Base-by-base conservation (phyloP, 2,113 vertebrate genomes). In the Etheostoma cragini region DNA sequence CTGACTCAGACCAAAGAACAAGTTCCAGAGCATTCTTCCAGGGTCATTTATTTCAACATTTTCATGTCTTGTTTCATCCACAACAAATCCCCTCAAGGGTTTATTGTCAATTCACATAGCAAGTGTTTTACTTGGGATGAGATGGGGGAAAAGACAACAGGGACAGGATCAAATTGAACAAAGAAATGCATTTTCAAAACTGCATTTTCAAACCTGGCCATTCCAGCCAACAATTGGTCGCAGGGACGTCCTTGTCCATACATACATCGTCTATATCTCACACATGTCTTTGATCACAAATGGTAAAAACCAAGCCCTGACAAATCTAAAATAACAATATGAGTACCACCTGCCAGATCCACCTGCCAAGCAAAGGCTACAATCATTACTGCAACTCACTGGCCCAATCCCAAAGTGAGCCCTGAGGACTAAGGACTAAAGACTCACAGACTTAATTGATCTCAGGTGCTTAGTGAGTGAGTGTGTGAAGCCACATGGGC, bases 1-100 rank as follows among this genome's bases (percentile, higher is more conserved):
- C 88, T 89, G 92, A 92, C 69, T 93, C 87, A 90, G 78, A 79
- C 42, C 65, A 11, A 16, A 72, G 35, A 62, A 46, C 14, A 50
- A 30, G 70, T 46, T 73, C 22, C 45, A n/a, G 38, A 52, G n/a
- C n/a, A n/a, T 56, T 30, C 73, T 70, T 35, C 73, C 47, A 53
- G 47, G 1, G 72, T 60, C 67, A 72, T n/a, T 54, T 0, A 45
- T 46, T 30, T 35, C 52, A 47, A 57, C 21, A 19, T 12, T 65
- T 52, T 65, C 38, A 13, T 6, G 0, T 63, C 21, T 64, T 2
- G 47, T 26, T 53, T 4, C 4, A 15, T 6, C 5, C 22, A 26
- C 63, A 33, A 21, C 30, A 12, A 16, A 10, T 60, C 57, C 24
- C 8, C 58, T 26, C 30, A 38, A 12, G 5, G 3, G 19, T 49